Percentiles rank a stretch among this genome's conserved stretches.
Evolutionary conservation across 1,140 invertebrate genomes (phyloP).

Genomic region (Aphis craccivora): DNA sequence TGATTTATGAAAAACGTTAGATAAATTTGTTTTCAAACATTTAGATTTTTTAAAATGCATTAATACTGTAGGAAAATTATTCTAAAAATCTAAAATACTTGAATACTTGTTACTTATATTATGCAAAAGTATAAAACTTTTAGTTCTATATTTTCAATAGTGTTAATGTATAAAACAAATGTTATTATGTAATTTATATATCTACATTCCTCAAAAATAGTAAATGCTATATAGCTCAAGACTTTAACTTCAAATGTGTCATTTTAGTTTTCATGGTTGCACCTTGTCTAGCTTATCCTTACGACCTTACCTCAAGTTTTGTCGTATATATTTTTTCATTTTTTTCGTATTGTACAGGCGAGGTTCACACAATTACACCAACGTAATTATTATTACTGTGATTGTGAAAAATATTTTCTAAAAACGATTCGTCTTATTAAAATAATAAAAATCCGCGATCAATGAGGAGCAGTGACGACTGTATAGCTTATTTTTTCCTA

Average conservation of each 20-base stretch:
- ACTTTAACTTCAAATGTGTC: neutral
- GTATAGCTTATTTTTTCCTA: neutral
- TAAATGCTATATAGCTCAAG: neutral
- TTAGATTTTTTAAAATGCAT: neutral
- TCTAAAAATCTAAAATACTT: neutral
- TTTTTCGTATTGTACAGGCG: neutral
- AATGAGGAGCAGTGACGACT: neutral
- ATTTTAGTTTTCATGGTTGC: neutral
- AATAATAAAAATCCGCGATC: neutral
- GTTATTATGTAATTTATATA: neutral
- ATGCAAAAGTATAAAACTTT: neutral
- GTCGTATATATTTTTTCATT: neutral
- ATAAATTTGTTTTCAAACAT: neutral
- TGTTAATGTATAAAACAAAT: neutral
- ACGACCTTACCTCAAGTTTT: neutral
- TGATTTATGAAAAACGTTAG: neutral
- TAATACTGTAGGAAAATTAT: neutral
- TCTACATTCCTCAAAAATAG: neutral
- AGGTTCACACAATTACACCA: neutral
- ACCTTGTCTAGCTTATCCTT: neutral
- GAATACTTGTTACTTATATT: neutral
- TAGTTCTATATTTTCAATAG: neutral
- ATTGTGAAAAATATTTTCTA: neutral
- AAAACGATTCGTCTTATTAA: neutral
- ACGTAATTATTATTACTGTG: neutral